Evolutionary conservation across 2,888 invertebrate species (phyloP).

Genomic region (Platynereis dumerilii): DNA sequence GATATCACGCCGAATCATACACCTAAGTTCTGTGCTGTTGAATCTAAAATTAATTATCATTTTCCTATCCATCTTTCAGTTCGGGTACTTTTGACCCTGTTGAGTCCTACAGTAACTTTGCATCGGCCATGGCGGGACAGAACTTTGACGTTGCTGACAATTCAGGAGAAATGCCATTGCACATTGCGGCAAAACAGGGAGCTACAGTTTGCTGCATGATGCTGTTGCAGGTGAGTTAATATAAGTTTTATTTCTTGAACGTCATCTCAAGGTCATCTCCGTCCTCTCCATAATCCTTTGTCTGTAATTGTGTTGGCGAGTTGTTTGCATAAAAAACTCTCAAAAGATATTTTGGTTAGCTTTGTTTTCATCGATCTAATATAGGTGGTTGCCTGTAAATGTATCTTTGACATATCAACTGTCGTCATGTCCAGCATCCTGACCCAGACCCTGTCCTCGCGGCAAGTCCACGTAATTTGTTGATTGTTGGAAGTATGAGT

Average conservation of each 20-base stretch:
- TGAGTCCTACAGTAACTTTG: slow-evolving; percentile 61
- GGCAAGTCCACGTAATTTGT: no score
- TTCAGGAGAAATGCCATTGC: slow-evolving; percentile 59
- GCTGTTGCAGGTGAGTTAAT: slow-evolving; percentile 52
- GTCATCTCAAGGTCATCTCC: background rate
- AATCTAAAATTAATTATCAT: background rate
- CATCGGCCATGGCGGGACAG: slow-evolving; percentile 57
- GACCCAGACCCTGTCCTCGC: no score
- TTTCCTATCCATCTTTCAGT: background rate
- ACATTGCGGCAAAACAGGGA: slow-evolving; percentile 64
- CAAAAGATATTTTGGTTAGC: no score
- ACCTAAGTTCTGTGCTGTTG: background rate
- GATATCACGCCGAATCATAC: no score
- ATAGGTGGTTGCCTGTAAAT: no score
- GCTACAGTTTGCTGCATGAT: slow-evolving; percentile 65
- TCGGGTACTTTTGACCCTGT: slow-evolving; percentile 57
- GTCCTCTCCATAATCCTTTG: background rate
- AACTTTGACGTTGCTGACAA: slow-evolving; percentile 57
- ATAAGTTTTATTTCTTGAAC: background rate
- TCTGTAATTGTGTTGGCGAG: background rate
- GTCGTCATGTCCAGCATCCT: no score
- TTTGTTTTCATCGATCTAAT: no score
- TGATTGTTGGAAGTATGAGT: no score
- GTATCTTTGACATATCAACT: no score
- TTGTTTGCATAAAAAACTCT: no score